Base-by-base conservation (phyloP, 1,140 invertebrate genomes). In the Drosophila pseudoobscura region DNA sequence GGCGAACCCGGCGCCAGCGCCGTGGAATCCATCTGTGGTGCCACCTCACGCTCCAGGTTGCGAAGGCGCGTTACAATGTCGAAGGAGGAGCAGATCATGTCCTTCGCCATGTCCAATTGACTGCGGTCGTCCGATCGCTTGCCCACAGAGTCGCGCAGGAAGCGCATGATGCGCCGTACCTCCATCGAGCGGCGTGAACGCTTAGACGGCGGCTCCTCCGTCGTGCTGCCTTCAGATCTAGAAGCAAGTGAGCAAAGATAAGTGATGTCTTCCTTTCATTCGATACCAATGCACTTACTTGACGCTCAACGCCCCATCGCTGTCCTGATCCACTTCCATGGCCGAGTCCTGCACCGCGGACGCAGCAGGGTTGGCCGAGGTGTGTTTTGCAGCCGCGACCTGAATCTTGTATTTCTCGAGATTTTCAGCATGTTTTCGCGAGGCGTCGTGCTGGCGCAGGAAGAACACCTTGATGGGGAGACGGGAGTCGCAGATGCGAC, bases 41-140 rank as follows among this genome's bases (percentile, higher is more conserved):
- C 31, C 0, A 11, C 24, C 1, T 64, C 61, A 0, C 78, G 74
- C 20, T 85, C 82, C 4, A 85, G 31, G 1, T 59, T 65, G 1
- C 82, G 78, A 44, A 88, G 61, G 22, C 83, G 78, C 8, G 69
- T 15, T 2, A 80, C 79, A 22, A 89, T 88, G 6, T 89, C 80
- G 8, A 89, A 80, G 0, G 83, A 89, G 9, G 78, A 89, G 24
- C 63, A 77, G 6, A 89, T 88, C 80, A 89, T 88, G 13, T 88
- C 84, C 50, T 77, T 82, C 39, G 79, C 84, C 64, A 84, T 61
- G 7, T 84, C 79, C 8, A 89, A 7, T 5, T 88, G 84, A 4
- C 46, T 66, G 24, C 79, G 75, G 20, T 88, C 83, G 1, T 82
- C 79, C 1, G 45, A 56, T 0, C 71, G 66, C 24, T 68, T 80